Conservation (phyloP, 2,113 vertebrate genomes). For the Lophochroa leadbeateri region DNA sequence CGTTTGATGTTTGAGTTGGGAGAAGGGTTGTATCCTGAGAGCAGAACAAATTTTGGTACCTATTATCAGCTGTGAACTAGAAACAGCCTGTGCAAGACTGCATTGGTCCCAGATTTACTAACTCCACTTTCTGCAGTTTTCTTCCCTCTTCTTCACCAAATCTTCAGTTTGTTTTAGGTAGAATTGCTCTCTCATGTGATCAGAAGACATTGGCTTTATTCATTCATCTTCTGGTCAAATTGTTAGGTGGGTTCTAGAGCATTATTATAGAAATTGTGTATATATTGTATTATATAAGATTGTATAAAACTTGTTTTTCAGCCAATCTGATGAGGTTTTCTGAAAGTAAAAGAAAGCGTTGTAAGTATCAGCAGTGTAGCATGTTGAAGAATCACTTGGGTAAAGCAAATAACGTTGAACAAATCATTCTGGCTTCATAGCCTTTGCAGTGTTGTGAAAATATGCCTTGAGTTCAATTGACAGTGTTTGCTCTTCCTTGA, state of each 20-base stretch:
- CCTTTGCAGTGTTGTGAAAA: background rate
- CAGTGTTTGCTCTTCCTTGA: background rate
- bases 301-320: background rate
- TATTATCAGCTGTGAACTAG: background rate
- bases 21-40: background rate
- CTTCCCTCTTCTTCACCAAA: background rate
- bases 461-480: background rate
- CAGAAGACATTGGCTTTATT: background rate
- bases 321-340: background rate
- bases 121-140: background rate
- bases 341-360: background rate
- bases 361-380: background rate
- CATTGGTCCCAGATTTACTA: background rate
- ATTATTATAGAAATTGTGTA: background rate
- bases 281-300: background rate
- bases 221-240: background rate
- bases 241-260: background rate
- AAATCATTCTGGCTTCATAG: background rate
- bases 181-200: background rate
- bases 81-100: background rate
- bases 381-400: background rate
- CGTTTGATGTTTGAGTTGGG: background rate
- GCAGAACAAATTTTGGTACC: background rate
- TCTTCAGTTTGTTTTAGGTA: background rate
- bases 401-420: background rate